Base-by-base conservation (phyloP, 2,888 invertebrate genomes). In the Drosophila lacicola region DNA sequence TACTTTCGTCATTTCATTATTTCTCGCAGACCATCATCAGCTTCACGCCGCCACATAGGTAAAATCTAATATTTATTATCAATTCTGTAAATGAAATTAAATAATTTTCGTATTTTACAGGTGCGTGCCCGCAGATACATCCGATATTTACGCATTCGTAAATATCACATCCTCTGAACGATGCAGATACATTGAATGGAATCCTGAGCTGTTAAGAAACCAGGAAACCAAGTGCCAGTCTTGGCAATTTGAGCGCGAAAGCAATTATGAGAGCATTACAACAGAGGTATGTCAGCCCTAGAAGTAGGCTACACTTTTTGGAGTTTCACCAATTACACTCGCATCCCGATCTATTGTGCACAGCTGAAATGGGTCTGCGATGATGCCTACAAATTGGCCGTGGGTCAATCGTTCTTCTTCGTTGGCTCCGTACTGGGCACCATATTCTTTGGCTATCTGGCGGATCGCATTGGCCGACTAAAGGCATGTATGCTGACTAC, bases 371-470 rank as follows among this genome's bases (percentile, higher is more conserved):
- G 95, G 95, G 93, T 95, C 17, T 95, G 95, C 78, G 92, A 93
- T 4, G 91, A 94, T 41, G 92, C 93, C 54, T 94, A 94, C 93
- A 93, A 94, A 80, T 92, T 94, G 41, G 93, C 94, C 10, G 85
- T 94, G 39, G 94, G 94, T 0, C 94, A 95, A 88, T 94, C 94
- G 1, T 91, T 94, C 61, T 95, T 94, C 87, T 95, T 94, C 83
- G 87, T 94, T 33, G 95, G 95, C n/a, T 94, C 94, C 13, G 93
- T 94, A 3, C 61, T 94, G 25, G 95, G 95, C 1, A 94, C 94
- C 37, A 90, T 95, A 21, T 81, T 91, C 13, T 93, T 94, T 76
- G 95, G 95, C 1, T 91, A 93, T 66, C 82, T 94, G 58, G 94
- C 94, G 0, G 95, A 95, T 89, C 90, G 90, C 17, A 92, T 94